A percentile compares a stretch with the other conserved stretches of the same genome.
These are phyloP conservation scores for Ptychoptera contaminata DNA, from an alignment of 2,888 invertebrate genomes.

Conservation along the genomic window DNA sequence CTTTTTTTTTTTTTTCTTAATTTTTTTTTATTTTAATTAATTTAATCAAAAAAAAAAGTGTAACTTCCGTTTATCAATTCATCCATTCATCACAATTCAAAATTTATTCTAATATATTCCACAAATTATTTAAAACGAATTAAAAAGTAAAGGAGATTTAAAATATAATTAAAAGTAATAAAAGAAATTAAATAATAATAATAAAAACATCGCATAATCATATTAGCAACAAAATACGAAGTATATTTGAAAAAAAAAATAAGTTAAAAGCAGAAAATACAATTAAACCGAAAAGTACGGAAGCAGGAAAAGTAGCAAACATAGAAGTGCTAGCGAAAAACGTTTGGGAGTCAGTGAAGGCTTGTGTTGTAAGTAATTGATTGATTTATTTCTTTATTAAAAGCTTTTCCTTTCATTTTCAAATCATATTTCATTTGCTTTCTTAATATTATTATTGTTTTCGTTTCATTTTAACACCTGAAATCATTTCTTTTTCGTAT, in stretches of 20 bases:
- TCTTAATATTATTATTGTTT: background rate
- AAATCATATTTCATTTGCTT: background rate
- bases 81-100: no score
- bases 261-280: background rate
- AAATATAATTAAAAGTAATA: constrained; percentile 1
- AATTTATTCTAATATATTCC: no score
- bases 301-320: constrained; percentile 19
- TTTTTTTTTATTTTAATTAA: background rate
- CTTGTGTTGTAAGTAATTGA: constrained; percentile 31
- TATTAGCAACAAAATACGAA: no score
- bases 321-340: constrained; percentile 34
- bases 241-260: no score
- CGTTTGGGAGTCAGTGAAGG: constrained; percentile 34
- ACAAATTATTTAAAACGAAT: no score
- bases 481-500: constrained; percentile 10
- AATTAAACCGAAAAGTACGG: background rate
- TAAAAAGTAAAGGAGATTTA: background rate
- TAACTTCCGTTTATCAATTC: no score
- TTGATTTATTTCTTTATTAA: background rate
- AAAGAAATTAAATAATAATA: background rate
- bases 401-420: no score
- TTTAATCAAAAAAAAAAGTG: no score
- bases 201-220: no score
- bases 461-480: constrained; percentile 3
- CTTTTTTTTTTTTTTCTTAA: background rate